Percentiles rank a stretch among this genome's conserved stretches.
These are phyloP conservation scores for Achroia grisella DNA, from an alignment of 1,140 invertebrate genomes.

Conservation along the genomic window DNA sequence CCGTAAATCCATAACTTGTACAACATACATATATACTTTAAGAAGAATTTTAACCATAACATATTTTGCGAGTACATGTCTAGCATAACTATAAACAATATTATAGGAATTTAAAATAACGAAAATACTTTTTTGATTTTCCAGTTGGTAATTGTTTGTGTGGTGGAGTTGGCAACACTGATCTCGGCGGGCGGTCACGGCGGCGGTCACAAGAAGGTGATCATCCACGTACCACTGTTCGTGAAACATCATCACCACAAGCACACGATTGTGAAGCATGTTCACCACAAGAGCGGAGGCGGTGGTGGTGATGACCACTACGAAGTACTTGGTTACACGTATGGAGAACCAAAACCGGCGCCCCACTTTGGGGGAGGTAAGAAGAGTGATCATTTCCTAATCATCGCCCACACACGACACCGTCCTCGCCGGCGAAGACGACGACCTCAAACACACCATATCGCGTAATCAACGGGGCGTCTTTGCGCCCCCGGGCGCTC, in stretches of 20 bases:
- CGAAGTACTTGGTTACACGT: conserved; percentile 68
- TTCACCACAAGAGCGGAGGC: conserved; percentile 71
- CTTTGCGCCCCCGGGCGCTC: no score
- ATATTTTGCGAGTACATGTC: no score
- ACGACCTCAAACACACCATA: no score
- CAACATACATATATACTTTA: no score
- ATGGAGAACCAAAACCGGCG: conserved; percentile 55
- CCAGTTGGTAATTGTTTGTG: conserved; percentile 50
- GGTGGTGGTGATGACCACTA: conserved; percentile 67
- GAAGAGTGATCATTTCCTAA: neutral
- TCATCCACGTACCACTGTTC: conserved; percentile 76
- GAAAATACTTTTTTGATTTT: conserved; percentile 9
- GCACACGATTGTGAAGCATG: conserved; percentile 76
- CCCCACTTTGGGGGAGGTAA: conserved; percentile 59
- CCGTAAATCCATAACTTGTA: no score
- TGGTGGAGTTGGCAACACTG: conserved; percentile 30
- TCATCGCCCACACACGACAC: no score
- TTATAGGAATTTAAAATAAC: no score
- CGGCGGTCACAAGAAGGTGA: conserved; percentile 74
- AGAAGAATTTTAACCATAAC: no score
- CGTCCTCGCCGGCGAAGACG: no score
- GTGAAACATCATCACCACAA: conserved; percentile 77
- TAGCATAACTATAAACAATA: no score
- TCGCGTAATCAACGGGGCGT: no score
- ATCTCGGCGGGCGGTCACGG: conserved; percentile 50